Base-by-base conservation (phyloP, 2,113 vertebrate species). In the Platichthys stellatus region DNA sequence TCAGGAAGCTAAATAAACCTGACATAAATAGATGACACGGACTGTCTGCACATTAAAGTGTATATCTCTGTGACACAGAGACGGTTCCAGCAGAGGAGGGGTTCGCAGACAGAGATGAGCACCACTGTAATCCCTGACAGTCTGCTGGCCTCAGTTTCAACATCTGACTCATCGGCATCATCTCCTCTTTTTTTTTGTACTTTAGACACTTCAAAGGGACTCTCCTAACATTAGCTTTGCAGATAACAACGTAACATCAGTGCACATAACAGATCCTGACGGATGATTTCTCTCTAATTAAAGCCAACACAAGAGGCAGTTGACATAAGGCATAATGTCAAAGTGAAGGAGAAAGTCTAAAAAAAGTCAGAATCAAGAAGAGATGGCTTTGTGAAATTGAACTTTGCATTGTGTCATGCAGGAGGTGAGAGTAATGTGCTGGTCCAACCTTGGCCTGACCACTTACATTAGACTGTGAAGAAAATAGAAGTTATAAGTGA, bases 211-310 rank as follows among this genome's bases (percentile, higher is more conserved):
- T 87, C 72, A 86, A 87, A 87, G 60, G 13, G 43, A 69, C 11
- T 21, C 4, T 65, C 68, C 56, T 61, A 67, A 78, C 54, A 63
- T 81, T 68, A 78, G 68, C 71, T 67, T n/a, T 26, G 47, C 23
- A 62, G 82, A 81, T 81, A 81, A 85, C 74, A 74, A 79, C 69
- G 65, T 67, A 74, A 69, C 59, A 63, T 78, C 64, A 58, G 20
- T 2, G 61, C 74, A 58, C 31, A 71, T 66, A 76, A 85, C 73
- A 12, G 58, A 60, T 47, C 56, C 53, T 80, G 84, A 81, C 78
- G 76, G 69, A 72, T 26, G 14, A 72, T 49, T 69, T 79, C 65
- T 26, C 63, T 58, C 66, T 78, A 79, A 87, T 89, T 84, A 83
- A 70, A 82, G 63, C 45, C 79, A 68, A 47, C 65, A 69, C 54